A percentile compares a stretch with the other conserved stretches of the same genome.
phyloP scores from a whole-genome alignment of 2,113 vertebrate species.

The Epinephelus moara region DNA sequence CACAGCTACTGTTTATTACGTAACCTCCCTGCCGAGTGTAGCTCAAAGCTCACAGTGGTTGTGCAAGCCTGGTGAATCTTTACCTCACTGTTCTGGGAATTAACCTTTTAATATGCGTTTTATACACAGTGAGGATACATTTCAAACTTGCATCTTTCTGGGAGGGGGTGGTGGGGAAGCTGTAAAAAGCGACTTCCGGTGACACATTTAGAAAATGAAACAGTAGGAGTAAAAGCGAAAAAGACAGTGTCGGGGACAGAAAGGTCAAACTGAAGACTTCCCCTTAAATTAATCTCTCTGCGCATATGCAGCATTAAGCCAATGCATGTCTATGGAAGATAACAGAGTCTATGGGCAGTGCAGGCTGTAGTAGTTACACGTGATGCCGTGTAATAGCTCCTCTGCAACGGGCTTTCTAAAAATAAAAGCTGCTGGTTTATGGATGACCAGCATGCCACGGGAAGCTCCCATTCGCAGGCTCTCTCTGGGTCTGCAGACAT shows the following conservation, averaged over 20 bases:
- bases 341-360: slow-evolving; percentile 12
- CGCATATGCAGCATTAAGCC: slow-evolving; percentile 5
- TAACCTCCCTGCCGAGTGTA: slow-evolving; percentile 19
- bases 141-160: neutral
- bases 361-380: slow-evolving; percentile 53
- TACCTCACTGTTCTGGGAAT: neutral
- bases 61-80: slow-evolving; percentile 5
- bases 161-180: no score
- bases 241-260: neutral
- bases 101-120: neutral
- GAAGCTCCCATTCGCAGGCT: slow-evolving; percentile 15
- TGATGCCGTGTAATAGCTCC: slow-evolving; percentile 47
- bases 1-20: slow-evolving; percentile 40
- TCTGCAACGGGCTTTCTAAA: slow-evolving; percentile 67
- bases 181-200: neutral
- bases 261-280: slow-evolving; percentile 2
- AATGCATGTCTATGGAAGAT: neutral
- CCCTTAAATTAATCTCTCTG: neutral
- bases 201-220: neutral
- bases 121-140: neutral
- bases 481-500: neutral
- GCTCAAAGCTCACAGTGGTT: slow-evolving; percentile 20
- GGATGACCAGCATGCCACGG: slow-evolving; percentile 41
- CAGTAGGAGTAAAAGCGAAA: neutral
- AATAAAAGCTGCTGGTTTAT: slow-evolving; percentile 72